A percentile compares a stretch with the other conserved stretches of the same genome.
These are phyloP conservation scores for Brachirus orientalis DNA, from an alignment of 2,113 vertebrate species.

Conservation along the genomic window DNA sequence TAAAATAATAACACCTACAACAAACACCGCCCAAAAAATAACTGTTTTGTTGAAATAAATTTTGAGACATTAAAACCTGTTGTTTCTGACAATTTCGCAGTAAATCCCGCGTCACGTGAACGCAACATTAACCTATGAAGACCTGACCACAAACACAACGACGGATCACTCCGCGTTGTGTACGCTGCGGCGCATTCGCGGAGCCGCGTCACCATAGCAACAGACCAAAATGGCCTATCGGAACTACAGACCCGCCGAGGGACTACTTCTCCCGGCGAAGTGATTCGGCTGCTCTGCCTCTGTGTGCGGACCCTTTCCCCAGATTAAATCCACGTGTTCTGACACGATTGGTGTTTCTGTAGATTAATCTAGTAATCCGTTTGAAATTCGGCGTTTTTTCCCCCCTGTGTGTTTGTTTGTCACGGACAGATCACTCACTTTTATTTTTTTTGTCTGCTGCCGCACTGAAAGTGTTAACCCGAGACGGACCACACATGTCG, in stretches of 20 bases:
- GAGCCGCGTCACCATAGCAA: constrained; percentile 44
- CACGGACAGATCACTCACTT: not conserved
- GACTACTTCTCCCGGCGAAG: constrained; percentile 47
- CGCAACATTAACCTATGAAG: constrained; percentile 21
- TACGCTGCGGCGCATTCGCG: constrained; percentile 19
- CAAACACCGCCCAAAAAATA: no score
- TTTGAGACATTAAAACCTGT: no score
- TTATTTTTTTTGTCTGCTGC: not conserved
- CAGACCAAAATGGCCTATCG: constrained; percentile 10
- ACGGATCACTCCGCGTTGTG: constrained; percentile 28
- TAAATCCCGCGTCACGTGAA: constrained; percentile 14
- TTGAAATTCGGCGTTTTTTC: not conserved
- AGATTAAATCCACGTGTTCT: no score
- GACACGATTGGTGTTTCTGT: not conserved
- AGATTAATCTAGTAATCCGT: no score
- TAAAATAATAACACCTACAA: no score
- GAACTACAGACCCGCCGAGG: not conserved
- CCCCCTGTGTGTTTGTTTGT: not conserved
- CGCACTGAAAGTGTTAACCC: not conserved
- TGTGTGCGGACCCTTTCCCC: no score
- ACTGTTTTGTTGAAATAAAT: no score
- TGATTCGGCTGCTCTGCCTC: not conserved
- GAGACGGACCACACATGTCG: constrained; percentile 58
- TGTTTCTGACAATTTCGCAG: not conserved
- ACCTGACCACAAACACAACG: constrained; percentile 1